Conservation (phyloP, 2,888 invertebrate genomes). For the Oscheius onirici region DNA sequence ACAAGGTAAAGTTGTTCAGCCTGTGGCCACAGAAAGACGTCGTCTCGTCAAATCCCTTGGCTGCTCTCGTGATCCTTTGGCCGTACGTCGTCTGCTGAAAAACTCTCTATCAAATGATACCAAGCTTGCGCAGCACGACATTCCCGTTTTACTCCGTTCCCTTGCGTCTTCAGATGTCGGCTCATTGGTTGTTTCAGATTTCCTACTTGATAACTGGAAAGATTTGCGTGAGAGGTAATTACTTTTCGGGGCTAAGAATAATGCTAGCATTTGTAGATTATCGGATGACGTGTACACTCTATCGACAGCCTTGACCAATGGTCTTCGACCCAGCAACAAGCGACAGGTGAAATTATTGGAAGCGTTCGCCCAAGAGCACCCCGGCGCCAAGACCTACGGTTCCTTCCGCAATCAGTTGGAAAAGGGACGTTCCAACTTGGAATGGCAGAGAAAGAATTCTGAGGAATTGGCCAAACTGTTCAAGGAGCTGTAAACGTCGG, state of each 20-base stretch:
- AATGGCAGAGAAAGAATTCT: conserved; percentile 19
- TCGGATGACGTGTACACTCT: conserved; percentile 24
- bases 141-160: conserved; percentile 1
- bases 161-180: conserved; percentile 37
- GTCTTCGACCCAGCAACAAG: conserved; percentile 23
- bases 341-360: conserved; percentile 19
- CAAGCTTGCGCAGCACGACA: neutral
- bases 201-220: conserved; percentile 53
- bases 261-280: conserved; percentile 7
- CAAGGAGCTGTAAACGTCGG: conserved; percentile 23
- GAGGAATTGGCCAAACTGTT: conserved; percentile 7
- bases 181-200: conserved; percentile 43
- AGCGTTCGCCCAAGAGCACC: conserved; percentile 22
- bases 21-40: conserved; percentile 5
- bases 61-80: conserved; percentile 27
- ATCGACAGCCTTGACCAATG: conserved; percentile 22
- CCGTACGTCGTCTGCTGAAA: conserved; percentile 10
- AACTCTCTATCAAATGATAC: conserved; percentile 7
- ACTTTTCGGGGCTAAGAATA: neutral
- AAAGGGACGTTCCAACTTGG: conserved; percentile 14
- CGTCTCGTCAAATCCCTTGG: conserved; percentile 24
- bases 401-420: conserved; percentile 27
- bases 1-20: neutral
- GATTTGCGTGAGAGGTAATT: conserved; percentile 23
- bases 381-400: conserved; percentile 25